Percentiles rank a stretch among this genome's conserved stretches.
Evolutionary conservation across 1,140 invertebrate genomes (phyloP).

Genomic region (Agrypnia vestita): DNA sequence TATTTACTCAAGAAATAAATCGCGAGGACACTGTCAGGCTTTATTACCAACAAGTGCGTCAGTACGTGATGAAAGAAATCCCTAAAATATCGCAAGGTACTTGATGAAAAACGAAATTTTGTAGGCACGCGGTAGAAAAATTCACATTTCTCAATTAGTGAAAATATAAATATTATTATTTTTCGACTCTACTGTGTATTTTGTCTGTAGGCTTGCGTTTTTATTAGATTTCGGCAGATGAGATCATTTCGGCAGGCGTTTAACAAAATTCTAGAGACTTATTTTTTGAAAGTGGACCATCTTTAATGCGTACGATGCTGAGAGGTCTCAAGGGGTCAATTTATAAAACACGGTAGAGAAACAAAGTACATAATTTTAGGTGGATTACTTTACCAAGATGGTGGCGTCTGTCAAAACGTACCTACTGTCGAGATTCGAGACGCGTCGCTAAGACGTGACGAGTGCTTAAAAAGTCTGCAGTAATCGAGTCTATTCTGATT

Average conservation of each 20-base stretch:
- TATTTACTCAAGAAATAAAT: neutral
- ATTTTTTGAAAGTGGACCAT: constrained; percentile 10
- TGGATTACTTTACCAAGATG: too few species aligned
- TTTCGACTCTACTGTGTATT: neutral
- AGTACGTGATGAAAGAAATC: constrained; percentile 33
- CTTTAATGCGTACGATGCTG: neutral
- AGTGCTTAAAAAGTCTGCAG: too few species aligned
- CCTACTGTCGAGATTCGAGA: too few species aligned
- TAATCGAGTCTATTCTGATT: too few species aligned
- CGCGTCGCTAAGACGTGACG: too few species aligned
- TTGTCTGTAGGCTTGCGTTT: neutral
- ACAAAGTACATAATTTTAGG: too few species aligned
- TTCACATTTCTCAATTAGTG: too few species aligned
- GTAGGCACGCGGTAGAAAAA: neutral
- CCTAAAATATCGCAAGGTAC: neutral
- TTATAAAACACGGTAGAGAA: too few species aligned
- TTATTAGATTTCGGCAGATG: neutral
- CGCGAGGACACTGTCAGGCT: neutral
- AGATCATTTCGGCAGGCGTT: neutral
- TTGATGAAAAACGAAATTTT: neutral
- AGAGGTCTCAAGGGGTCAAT: neutral
- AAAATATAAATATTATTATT: too few species aligned
- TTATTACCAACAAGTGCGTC: neutral
- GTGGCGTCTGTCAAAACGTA: too few species aligned
- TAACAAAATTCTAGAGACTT: neutral